A percentile compares a stretch with the other conserved stretches of the same genome.
Evolutionary conservation across 1,140 invertebrate species (phyloP).

Genomic region (Neodiprion lecontei): DNA sequence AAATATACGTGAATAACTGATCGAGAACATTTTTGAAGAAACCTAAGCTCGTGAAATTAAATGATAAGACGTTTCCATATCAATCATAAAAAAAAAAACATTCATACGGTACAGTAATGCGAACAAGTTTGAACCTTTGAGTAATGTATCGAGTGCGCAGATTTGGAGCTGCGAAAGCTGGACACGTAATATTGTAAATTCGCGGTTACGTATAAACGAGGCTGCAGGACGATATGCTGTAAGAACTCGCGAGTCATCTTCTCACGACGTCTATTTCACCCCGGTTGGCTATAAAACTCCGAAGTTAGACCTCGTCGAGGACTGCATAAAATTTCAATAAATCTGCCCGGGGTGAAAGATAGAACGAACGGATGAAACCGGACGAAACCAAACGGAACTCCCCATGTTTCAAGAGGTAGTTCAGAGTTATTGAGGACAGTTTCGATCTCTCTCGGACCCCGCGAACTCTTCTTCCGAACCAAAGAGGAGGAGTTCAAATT

Average conservation of each 20-base stretch:
- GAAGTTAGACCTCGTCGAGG: slow-evolving; percentile 38
- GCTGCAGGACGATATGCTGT: not conserved
- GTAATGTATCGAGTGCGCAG: too few relatives aligned
- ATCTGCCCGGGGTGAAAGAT: slow-evolving; percentile 28
- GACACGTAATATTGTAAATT: too few relatives aligned
- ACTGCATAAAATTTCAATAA: slow-evolving; percentile 49
- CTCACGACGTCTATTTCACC: not conserved
- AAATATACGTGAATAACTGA: too few relatives aligned
- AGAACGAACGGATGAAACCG: slow-evolving; percentile 33
- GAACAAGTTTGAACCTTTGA: too few relatives aligned
- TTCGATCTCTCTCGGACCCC: slow-evolving; percentile 21
- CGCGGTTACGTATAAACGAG: too few relatives aligned
- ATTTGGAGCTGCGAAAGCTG: too few relatives aligned
- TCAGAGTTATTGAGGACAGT: slow-evolving; percentile 38
- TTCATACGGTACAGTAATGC: too few relatives aligned
- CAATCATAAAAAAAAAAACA: too few relatives aligned
- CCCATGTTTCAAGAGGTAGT: slow-evolving; percentile 34
- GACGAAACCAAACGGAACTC: not conserved
- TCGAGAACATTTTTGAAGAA: too few relatives aligned
- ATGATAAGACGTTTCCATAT: too few relatives aligned
- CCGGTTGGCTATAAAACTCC: slow-evolving; percentile 39
- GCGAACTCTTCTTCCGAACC: slow-evolving; percentile 12
- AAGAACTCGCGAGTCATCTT: not conserved
- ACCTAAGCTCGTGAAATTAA: too few relatives aligned
- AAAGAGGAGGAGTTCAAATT: not conserved